These are phyloP conservation scores for Onthophagus sagittarius DNA, from an alignment of 2,888 invertebrate genomes.

Conservation along the genomic window DNA sequence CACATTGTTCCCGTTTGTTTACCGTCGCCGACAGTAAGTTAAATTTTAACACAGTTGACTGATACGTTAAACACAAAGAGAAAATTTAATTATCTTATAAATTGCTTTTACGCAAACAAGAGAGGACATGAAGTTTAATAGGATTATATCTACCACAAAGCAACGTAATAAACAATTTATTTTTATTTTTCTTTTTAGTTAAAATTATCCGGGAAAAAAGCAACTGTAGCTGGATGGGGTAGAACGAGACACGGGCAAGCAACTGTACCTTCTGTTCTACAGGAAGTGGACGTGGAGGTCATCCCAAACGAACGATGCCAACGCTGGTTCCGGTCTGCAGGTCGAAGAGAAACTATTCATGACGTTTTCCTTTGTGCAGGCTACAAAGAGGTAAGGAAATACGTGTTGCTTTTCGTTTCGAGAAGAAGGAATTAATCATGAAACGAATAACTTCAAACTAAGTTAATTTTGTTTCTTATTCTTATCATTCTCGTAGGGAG, in stretches of 20 bases:
- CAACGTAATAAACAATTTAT: neutral
- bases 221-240: constrained; percentile 92
- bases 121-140: neutral
- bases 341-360: constrained; percentile 85
- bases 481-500: constrained; percentile 51
- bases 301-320: constrained; percentile 89
- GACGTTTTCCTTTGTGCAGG: constrained; percentile 92
- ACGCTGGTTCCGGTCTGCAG: constrained; percentile 88
- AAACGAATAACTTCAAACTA: no score
- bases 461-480: neutral
- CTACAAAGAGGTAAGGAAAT: constrained; percentile 75
- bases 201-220: constrained; percentile 81
- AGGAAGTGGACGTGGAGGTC: constrained; percentile 81
- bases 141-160: neutral
- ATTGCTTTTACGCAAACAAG: neutral
- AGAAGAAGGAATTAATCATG: neutral
- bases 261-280: constrained; percentile 81
- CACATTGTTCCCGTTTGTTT: constrained; percentile 91
- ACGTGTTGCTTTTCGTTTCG: neutral
- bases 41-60: neutral
- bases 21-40: constrained; percentile 62
- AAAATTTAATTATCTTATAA: neutral
- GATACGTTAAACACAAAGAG: neutral
- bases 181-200: constrained; percentile 48
- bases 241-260: constrained; percentile 83